These are phyloP conservation scores for Sisyra terminalis DNA, from an alignment of 2,888 invertebrate genomes.

Conservation along the genomic window DNA sequence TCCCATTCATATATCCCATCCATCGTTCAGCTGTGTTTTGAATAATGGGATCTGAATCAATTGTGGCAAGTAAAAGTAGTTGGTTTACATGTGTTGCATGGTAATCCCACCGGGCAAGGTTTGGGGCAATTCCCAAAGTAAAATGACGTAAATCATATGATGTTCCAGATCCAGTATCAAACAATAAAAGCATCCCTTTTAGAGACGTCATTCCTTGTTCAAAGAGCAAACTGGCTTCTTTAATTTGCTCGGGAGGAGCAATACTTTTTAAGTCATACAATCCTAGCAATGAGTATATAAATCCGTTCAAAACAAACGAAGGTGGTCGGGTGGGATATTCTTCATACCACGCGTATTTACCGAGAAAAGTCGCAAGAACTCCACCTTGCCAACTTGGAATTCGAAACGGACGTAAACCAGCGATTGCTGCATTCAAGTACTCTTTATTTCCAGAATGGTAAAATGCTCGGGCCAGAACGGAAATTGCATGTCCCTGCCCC, in stretches of 20 bases:
- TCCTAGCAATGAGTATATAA: conserved; percentile 92
- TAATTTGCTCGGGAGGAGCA: conserved; percentile 45
- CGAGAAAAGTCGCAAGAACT: conserved; percentile 70
- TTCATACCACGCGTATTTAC: conserved; percentile 87
- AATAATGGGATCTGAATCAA: conserved; percentile 70
- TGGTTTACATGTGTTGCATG: conserved; percentile 98
- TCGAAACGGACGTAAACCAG: conserved; percentile 65
- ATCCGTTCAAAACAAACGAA: conserved; percentile 93
- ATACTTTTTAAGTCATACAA: conserved; percentile 85
- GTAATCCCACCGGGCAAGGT: conserved; percentile 96
- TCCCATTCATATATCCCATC: conserved; percentile 93
- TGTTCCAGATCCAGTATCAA: conserved; percentile 90
- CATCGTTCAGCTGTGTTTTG: conserved; percentile 76
- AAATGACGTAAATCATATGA: conserved; percentile 93
- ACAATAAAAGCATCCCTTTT: conserved; percentile 73
- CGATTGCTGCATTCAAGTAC: conserved; percentile 68
- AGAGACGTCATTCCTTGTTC: conserved; percentile 75
- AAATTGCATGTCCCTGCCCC: conserved; percentile 96
- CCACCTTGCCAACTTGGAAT: conserved; percentile 61
- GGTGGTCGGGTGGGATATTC: conserved; percentile 95
- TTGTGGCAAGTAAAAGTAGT: conserved; percentile 68
- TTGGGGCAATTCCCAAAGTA: conserved; percentile 75
- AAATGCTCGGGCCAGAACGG: conserved; percentile 83
- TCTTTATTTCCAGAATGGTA: conserved; percentile 57
- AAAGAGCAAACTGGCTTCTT: conserved; percentile 60